Base-by-base conservation (phyloP, 2,888 invertebrate genomes). In the Drosophila prolongata region DNA sequence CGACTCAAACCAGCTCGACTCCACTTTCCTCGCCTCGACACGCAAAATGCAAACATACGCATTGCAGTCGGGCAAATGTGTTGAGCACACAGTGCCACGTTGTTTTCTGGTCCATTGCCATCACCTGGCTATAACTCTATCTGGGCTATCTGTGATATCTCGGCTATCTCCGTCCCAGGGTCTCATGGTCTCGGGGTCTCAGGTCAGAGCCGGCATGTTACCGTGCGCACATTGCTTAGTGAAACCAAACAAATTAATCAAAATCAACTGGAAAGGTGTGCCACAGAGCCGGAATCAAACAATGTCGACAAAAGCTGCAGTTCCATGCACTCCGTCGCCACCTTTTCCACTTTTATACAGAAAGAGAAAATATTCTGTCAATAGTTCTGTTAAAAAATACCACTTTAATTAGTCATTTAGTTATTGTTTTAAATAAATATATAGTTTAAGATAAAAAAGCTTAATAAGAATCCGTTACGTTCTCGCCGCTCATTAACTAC, bases 231-330 rank as follows among this genome's bases (percentile, higher is more conserved):
- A 78, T 83, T 84, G 79, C 87, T 84, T 77, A 73, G 82, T 75
- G 78, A 74, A 76, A 72, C 78, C 82, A 87, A 87, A 87, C 82
- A 87, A 83, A 83, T 85, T 85, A 83, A 85, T 83, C 82, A 83
- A 81, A 82, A 79, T 82, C 82, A 81, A 75, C 79, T 68, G 59
- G 52, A 34, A 78, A 81, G 71, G 78, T 70, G 77, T 74, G 71
- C 72, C 68, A 66, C 75, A 57, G 61, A 67, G 65, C 54, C 56
- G 46, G 47, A 68, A 57, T 81, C 79, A 58, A 75, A 72, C 70
- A 69, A 57, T 73, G 73, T 52, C 49, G 53, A 54, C 66, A 52
- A 44, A 50, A 55, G 68, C 58, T 40, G 16, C 53, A 43, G 47
- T 42, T 46, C 30, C 27, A 13, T 34, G 24, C 19, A 50, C 27